Conservation (phyloP, 2,797 vertebrate genomes). For the Sebastes reedi region DNA sequence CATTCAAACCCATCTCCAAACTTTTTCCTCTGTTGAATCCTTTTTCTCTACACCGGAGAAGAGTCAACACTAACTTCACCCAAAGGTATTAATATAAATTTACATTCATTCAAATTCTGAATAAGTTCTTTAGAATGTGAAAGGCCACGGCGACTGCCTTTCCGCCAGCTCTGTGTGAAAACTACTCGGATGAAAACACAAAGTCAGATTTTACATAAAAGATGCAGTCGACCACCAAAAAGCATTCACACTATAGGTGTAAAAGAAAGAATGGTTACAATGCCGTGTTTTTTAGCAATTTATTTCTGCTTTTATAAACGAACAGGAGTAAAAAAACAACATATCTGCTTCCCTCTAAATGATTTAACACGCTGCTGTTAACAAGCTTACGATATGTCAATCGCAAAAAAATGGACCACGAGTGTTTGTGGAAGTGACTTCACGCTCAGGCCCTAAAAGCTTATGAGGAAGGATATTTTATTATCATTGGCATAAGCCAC, state of each 20-base stretch:
- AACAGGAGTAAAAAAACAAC: neutral
- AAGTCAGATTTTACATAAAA: neutral
- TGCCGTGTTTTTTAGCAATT: neutral
- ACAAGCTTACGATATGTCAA: neutral
- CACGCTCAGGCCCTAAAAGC: neutral
- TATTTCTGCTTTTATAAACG: neutral
- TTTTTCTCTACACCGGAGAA: neutral
- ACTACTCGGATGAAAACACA: neutral
- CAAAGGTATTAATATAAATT: neutral
- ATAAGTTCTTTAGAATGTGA: neutral
- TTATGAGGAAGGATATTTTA: accelerated
- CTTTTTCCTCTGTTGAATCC: neutral
- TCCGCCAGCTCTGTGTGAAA: neutral
- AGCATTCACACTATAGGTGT: neutral
- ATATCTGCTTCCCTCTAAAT: neutral
- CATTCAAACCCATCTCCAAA: neutral
- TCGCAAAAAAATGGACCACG: neutral
- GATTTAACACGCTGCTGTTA: neutral
- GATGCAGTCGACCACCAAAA: neutral
- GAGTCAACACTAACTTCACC: neutral
- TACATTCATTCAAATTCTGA: neutral
- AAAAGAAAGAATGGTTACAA: neutral
- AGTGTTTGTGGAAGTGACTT: neutral
- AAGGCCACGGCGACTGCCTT: neutral
- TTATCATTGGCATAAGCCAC: neutral